Conservation (phyloP, 2,797 vertebrate genomes). For the Cyclura pinguis region DNA sequence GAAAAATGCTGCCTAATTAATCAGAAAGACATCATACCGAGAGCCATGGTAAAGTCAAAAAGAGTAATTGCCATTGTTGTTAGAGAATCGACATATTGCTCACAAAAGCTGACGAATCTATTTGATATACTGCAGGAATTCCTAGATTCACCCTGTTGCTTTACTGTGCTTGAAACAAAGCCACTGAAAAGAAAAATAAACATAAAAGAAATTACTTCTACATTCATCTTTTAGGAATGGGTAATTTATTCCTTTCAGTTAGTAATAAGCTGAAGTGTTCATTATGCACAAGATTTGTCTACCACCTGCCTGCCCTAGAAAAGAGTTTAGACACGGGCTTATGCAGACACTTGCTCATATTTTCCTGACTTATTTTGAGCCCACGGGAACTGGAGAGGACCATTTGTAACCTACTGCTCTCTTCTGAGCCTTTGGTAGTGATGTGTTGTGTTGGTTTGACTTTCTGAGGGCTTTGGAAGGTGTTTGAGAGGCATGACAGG, state of each 20-base stretch:
- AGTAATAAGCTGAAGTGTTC: background rate
- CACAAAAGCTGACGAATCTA: background rate
- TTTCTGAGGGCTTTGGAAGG: background rate
- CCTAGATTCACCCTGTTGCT: background rate
- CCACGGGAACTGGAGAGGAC: background rate
- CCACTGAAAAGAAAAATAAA: background rate
- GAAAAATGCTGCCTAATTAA: constrained; percentile 58
- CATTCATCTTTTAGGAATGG: background rate
- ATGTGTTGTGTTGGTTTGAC: no score
- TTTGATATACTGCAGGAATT: background rate
- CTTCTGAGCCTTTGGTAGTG: background rate
- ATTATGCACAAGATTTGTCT: background rate
- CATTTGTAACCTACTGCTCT: background rate
- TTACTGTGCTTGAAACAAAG: accelerated
- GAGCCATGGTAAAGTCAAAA: constrained; percentile 32
- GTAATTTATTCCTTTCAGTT: background rate
- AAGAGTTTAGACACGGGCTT: background rate
- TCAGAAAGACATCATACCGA: constrained; percentile 29
- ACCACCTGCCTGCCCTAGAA: background rate
- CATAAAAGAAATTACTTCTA: background rate
- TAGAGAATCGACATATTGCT: background rate
- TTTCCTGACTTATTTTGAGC: background rate
- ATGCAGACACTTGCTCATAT: background rate
- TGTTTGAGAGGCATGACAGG: background rate
- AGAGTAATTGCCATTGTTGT: constrained; percentile 11